Base-by-base conservation (phyloP, 2,113 vertebrate species). In the Austrofundulus limnaeus region DNA sequence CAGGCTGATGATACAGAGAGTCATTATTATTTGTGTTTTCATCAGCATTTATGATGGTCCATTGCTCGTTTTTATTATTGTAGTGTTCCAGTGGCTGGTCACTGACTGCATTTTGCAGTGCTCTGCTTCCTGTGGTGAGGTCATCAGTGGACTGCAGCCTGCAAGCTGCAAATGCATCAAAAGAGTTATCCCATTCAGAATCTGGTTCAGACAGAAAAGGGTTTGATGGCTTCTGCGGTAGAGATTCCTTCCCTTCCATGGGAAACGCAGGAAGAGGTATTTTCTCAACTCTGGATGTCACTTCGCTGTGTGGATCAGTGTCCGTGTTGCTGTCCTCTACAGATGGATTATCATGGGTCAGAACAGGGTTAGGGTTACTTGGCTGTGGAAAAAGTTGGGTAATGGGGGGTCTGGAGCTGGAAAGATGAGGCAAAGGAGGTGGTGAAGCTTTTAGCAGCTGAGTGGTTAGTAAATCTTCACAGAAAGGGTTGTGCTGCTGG, bases 401-500 rank as follows among this genome's bases (percentile, higher is more conserved):
- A 87, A 92, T 83, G 84, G 91, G 91, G 72, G 76, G 85, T 78
- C 82, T 70, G 74, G 93, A 92, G 83, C 94, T 95, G 86, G 94
- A 95, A 90, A 95, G 92, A 95, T 89, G 95, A 90, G 87, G 94
- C 60, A 91, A 57, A 94, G 95, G 90, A 89, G 94, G 94, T 82
- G 84, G 91, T 86, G 89, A 82, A 89, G 89, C 89, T 80, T 94
- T 95, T 91, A 94, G 90, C 86, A 92, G 79, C 87, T 84, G 82
- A 84, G 91, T 80, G 63, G 90, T 89, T 68, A 93, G 73, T 82
- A 94, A 86, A 59, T 95, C 93, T 84, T 94, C 93, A 87, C 92
- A 94, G 90, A 96, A 96, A 62, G 94, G 94, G 83, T 96, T 96
- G 88, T 85, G 94, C 86, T 94, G 93, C 77, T 94, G 80, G 77